Base-by-base conservation (phyloP, 2,888 invertebrate genomes). In the Amphimallon solstitiale region DNA sequence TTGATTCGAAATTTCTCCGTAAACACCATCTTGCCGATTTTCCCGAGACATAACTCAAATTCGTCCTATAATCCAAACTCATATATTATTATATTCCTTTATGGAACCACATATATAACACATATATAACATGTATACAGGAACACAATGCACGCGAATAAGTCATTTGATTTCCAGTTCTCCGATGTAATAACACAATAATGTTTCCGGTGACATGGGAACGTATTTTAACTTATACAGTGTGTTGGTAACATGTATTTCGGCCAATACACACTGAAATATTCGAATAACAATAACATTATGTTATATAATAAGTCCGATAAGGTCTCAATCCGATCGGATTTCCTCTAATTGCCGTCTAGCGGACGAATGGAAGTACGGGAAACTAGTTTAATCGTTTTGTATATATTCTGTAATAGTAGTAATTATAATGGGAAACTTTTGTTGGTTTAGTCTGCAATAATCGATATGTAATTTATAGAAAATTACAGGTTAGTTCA, bases 151-250 rank as follows among this genome's bases (percentile, higher is more conserved):
- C 56, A 56, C 56, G 56, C 56, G 56, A 56, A 56, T 40, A 56
- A 40, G 56, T 56, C 56, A 40, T 56, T 56, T 40, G 40, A 56
- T 23, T 56, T 56, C 56, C 56, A 56, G 40, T 56, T 56, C 14
- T 10, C 21, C 40, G 23, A 38, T 56, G 40, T 56, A 56, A 56
- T 56, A 40, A 56, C 40, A 19, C 43, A 9, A 40, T 56, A 56
- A 38, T 40, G 56, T 56, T 56, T 56, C 56, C 56, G 40, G 40
- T 40, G 56, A 56, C 56, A 56, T 7, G 40, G 1, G 40, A 56
- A 56, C 23, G 38, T 56, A 56, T 56, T 40, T 40, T 40, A 23
- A 40, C 56, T 40, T 19, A 40, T 21, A 19, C 15, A 12, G 15
- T 43, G 9, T 12, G n/a, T n/a, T 14, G 21, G 54, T 37, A 12